phyloP scores from a whole-genome alignment of 2,113 vertebrate species.

The Lipophrys pholis region DNA sequence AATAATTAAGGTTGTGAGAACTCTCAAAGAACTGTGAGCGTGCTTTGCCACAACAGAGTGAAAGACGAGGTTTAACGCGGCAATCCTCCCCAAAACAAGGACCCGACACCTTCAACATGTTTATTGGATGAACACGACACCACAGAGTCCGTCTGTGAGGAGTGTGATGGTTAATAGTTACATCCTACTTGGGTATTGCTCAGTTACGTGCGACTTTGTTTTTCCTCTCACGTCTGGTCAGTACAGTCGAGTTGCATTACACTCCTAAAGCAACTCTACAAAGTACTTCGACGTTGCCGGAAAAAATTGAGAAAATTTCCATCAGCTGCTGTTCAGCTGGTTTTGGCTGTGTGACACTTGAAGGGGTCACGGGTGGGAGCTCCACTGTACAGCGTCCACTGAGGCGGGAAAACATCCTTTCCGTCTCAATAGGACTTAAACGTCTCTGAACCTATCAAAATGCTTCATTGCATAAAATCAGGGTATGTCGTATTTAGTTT shows the following conservation, averaged over 20 bases:
- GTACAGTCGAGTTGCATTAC: no score
- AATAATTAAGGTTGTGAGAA: constrained; percentile 23
- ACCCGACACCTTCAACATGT: background rate
- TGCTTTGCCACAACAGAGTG: background rate
- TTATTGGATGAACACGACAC: background rate
- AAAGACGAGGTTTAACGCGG: background rate
- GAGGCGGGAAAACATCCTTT: no score
- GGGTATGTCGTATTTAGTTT: no score
- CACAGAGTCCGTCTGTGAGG: background rate
- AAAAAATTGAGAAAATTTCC: background rate
- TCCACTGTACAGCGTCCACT: no score
- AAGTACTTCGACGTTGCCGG: no score
- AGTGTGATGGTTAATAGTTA: background rate
- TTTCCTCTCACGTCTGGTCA: no score
- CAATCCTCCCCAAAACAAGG: no score
- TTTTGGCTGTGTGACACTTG: background rate
- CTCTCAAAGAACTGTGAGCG: background rate
- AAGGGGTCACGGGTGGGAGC: no score
- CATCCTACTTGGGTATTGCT: constrained; percentile 10
- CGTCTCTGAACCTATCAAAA: no score
- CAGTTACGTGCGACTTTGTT: background rate
- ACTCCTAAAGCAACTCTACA: no score
- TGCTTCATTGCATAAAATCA: no score
- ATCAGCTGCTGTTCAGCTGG: background rate
- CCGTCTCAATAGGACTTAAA: no score